Base-by-base conservation (phyloP, 1,140 invertebrate genomes). In the Lordiphosa mommai region DNA sequence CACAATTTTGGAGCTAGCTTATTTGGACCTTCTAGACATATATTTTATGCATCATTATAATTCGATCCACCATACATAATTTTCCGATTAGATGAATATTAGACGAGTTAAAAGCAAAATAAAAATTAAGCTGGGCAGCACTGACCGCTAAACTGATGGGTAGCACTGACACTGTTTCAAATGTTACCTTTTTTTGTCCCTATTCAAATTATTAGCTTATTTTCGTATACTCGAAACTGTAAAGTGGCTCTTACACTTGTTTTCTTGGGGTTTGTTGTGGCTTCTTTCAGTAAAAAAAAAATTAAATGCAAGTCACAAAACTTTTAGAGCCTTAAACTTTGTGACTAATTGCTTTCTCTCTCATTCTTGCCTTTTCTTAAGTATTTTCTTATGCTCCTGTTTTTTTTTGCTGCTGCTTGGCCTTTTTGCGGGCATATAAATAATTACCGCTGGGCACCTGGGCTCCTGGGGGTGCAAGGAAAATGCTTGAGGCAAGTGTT, bases 261-360 rank as follows among this genome's bases (percentile, higher is more conserved):
- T 52, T 52, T 20, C 4, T 1, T 27, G 1, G 23, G 23, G 6
- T 27, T 27, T 7, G 23, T 6, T 7, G 23, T 27, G 23, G 23
- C 6, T 2, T 1, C 23, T 27, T 23, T 23, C 20, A 23, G 3
- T 5, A 33, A 38, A 52, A 46, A 27, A 38, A 48, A 33, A 58
- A 50, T 51, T 64, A 68, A 77, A 73, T 80, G 69, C 64, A 74
- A 73, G 70, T 82, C 70, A 69, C 38, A 67, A 73, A 74, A 20
- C 36, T 82, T 74, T 74, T 58, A 23, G 46, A 59, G 56, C 58
- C 53, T 34, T 23, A 58, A 79, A 79, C 56, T 82, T 79, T 79
- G 43, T 79, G 71, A 82, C 76, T 79, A 79, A 79, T 79, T 79
- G 74, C 76, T 82, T 79, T 70, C 65, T 55, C 53, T 79, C 12